Evolutionary conservation across 2,113 vertebrate species (phyloP).

Genomic region (Cinclus cinclus): DNA sequence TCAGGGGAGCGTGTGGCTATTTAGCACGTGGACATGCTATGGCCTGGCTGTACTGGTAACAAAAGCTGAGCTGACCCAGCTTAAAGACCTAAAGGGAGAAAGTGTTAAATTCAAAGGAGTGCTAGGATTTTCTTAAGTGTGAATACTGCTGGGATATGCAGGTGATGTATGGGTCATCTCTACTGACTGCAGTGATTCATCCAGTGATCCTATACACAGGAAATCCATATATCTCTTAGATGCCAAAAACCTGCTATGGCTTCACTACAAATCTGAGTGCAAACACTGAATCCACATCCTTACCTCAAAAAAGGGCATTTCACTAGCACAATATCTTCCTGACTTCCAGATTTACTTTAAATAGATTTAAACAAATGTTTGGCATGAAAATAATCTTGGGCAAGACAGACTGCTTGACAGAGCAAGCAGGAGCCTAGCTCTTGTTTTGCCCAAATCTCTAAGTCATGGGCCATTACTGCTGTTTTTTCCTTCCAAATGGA

Average conservation of each 20-base stretch:
- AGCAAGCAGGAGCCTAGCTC: neutral
- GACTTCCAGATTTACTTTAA: neutral
- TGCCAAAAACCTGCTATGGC: neutral
- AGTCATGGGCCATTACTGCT: neutral
- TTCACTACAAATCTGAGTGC: neutral
- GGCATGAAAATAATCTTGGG: neutral
- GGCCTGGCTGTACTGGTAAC: neutral
- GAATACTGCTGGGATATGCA: neutral
- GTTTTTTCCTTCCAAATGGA: neutral
- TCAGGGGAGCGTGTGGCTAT: neutral
- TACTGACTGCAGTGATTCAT: neutral
- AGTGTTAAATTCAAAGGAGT: neutral
- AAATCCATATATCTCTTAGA: neutral
- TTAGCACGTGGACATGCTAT: neutral
- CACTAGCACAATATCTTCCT: neutral
- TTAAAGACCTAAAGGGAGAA: neutral
- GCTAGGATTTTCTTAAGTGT: neutral
- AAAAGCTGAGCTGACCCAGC: neutral
- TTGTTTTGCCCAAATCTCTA: neutral
- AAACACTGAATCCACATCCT: neutral
- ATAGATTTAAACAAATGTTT: neutral
- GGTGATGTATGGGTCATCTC: neutral
- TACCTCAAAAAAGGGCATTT: neutral
- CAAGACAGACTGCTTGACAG: neutral
- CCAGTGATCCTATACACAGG: neutral